Percentiles rank a stretch among this genome's conserved stretches.
Conservation (phyloP, 2,113 vertebrate species). For the Lophius piscatorius region DNA sequence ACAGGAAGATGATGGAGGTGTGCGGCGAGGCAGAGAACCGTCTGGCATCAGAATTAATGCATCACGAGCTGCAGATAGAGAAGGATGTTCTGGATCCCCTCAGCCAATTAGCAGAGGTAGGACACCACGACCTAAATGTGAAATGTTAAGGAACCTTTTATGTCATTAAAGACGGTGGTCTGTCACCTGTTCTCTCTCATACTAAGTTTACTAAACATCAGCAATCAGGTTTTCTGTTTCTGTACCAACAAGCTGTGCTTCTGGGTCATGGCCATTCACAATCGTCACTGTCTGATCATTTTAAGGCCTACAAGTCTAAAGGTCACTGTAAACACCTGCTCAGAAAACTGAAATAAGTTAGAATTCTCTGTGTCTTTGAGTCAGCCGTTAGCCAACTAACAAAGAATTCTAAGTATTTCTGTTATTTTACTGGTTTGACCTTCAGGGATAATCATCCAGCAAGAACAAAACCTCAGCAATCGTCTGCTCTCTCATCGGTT, state of each 20-base stretch:
- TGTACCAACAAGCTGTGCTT: background rate
- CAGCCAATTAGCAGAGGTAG: conserved; percentile 90
- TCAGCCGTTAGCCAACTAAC: background rate
- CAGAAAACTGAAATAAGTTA: background rate
- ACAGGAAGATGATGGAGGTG: conserved; percentile 94
- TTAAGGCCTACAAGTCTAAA: background rate
- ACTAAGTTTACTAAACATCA: background rate
- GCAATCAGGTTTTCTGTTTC: background rate
- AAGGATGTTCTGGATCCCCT: conserved; percentile 94
- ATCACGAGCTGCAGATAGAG: conserved; percentile 92
- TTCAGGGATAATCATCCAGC: no score
- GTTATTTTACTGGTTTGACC: no score
- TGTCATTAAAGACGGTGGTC: background rate
- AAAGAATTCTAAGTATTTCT: background rate
- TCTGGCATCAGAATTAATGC: conserved; percentile 91
- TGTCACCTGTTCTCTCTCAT: background rate
- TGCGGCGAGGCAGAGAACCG: conserved; percentile 94
- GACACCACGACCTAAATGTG: conserved; percentile 5
- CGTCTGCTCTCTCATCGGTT: background rate
- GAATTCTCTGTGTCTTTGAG: background rate
- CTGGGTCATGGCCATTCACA: background rate
- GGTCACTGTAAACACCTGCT: background rate
- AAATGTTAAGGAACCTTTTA: no score
- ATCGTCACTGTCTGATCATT: background rate
- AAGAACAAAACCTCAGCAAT: background rate